Conservation (phyloP, 2,888 invertebrate species). For the Mechanitis messenoides region DNA sequence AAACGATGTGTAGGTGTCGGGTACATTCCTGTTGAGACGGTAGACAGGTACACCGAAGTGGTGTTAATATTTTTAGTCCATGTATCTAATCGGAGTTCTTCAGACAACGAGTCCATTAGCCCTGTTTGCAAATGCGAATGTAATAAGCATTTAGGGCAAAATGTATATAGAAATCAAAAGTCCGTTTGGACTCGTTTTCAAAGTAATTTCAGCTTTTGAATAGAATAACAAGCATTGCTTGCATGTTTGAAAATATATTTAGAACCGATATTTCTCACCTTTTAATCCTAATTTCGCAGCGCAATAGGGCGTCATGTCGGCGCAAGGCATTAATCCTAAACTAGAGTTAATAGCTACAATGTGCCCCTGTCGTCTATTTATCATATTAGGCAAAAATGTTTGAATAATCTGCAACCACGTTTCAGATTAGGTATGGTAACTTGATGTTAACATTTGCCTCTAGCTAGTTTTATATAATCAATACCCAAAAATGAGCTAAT, state of each 20-base stretch:
- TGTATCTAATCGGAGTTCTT: slow-evolving; percentile 59
- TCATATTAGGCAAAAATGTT: slow-evolving; percentile 66
- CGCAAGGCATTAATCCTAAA: slow-evolving; percentile 58
- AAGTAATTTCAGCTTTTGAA: no score
- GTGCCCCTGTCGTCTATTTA: slow-evolving; percentile 63
- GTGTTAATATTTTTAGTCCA: slow-evolving; percentile 65
- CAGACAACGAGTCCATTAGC: slow-evolving; percentile 64
- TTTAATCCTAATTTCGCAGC: slow-evolving; percentile 66
- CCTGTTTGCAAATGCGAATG: slow-evolving; percentile 37
- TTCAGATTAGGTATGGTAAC: neutral
- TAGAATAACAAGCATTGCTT: neutral
- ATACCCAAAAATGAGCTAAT: slow-evolving; percentile 67
- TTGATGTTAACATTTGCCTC: no score
- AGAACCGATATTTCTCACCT: slow-evolving; percentile 43
- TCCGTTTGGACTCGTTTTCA: no score
- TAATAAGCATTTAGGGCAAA: neutral
- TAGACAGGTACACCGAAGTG: slow-evolving; percentile 63
- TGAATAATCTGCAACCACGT: slow-evolving; percentile 53
- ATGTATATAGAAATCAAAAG: neutral
- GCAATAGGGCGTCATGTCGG: slow-evolving; percentile 65
- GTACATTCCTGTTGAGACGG: slow-evolving; percentile 59
- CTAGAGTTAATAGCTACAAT: slow-evolving; percentile 68
- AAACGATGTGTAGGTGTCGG: slow-evolving; percentile 61
- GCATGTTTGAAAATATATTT: neutral
- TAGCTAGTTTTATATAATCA: neutral